Evolutionary conservation across 2,888 invertebrate genomes (phyloP).

Genomic region (Cetonia aurata): DNA sequence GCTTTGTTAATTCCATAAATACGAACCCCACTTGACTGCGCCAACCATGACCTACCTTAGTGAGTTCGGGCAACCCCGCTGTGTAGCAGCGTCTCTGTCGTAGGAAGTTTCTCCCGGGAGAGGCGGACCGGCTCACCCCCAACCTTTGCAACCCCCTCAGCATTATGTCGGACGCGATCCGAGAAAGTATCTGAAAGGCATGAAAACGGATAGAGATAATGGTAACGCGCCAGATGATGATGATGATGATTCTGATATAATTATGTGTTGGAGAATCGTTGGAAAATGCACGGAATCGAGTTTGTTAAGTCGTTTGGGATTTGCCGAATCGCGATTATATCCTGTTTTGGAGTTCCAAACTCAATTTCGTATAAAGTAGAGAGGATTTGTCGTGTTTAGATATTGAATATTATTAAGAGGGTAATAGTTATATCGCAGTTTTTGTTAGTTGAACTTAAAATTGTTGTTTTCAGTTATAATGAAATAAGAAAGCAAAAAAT

Average conservation of each 20-base stretch:
- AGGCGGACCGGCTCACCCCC: slow-evolving; percentile 42
- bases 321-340: no score
- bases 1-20: no score
- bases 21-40: background rate
- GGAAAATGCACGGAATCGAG: slow-evolving; percentile 11
- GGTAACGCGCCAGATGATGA: background rate
- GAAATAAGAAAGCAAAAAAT: no score
- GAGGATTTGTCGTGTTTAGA: no score
- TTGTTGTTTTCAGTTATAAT: no score
- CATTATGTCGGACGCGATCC: slow-evolving; percentile 44
- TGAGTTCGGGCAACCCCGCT: slow-evolving; percentile 55
- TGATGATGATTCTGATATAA: slow-evolving; percentile 19
- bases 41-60: slow-evolving; percentile 56
- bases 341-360: no score
- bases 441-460: no score
- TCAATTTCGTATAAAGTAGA: no score
- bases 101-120: slow-evolving; percentile 42
- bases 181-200: slow-evolving; percentile 37
- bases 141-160: slow-evolving; percentile 41
- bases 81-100: slow-evolving; percentile 25
- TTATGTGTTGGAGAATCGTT: slow-evolving; percentile 13
- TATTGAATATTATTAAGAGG: no score
- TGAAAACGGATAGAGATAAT: slow-evolving; percentile 35
- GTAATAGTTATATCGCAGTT: no score
- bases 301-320: background rate